A percentile compares a stretch with the other conserved stretches of the same genome.
Conservation (phyloP, 2,888 invertebrate genomes). For the Diaperis boleti region DNA sequence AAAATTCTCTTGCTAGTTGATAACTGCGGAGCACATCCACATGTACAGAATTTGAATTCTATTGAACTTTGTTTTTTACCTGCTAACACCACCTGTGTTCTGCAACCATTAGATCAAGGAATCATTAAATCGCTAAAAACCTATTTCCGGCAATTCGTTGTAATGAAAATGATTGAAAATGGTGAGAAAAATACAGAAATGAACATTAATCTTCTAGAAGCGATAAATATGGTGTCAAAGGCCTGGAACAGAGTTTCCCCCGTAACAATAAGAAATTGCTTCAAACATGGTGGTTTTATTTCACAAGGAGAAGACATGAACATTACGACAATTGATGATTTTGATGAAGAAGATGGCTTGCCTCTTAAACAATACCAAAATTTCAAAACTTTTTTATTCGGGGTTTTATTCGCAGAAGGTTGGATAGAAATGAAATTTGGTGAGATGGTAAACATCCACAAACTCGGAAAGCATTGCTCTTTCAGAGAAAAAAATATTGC, state of each 20-base stretch:
- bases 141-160: too few species aligned
- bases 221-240: background rate
- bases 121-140: background rate
- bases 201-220: background rate
- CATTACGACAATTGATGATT: too few species aligned
- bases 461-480: too few species aligned
- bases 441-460: too few species aligned
- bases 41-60: background rate
- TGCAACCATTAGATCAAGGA: background rate
- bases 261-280: background rate
- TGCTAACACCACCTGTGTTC: background rate
- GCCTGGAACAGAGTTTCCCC: background rate
- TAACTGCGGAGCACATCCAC: conserved; percentile 1
- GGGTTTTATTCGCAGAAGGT: too few species aligned
- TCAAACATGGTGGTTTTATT: background rate
- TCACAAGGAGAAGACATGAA: too few species aligned
- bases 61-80: background rate
- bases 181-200: background rate
- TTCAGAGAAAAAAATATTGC: too few species aligned
- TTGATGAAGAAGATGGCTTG: too few species aligned
- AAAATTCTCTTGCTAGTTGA: background rate
- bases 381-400: too few species aligned
- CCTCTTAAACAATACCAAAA: too few species aligned
- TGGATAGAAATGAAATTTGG: too few species aligned
- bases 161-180: background rate